Conservation (phyloP, 2,888 invertebrate genomes). For the Altica lythri region DNA sequence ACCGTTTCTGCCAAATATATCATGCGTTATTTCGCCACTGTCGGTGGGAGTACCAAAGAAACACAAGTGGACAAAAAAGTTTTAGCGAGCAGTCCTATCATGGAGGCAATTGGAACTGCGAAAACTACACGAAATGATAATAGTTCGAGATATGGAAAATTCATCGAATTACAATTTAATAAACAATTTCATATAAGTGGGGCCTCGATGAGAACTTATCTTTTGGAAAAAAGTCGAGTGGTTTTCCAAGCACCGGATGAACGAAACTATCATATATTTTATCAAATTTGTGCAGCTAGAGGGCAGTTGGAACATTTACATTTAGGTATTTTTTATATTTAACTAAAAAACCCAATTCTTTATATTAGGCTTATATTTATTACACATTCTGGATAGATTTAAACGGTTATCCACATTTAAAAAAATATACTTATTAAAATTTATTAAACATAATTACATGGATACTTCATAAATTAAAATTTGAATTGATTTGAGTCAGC, state of each 20-base stretch:
- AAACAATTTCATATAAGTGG: conserved; percentile 84
- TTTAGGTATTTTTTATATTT: conserved; percentile 73
- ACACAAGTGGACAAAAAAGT: conserved; percentile 95
- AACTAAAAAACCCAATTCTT: no score
- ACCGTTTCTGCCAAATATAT: conserved; percentile 99
- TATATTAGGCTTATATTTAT: no score
- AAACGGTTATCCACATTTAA: no score
- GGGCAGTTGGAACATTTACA: conserved; percentile 71
- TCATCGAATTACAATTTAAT: conserved; percentile 92
- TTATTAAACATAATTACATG: no score
- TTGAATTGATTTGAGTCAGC: background rate
- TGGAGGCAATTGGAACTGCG: conserved; percentile 99
- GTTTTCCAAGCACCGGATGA: conserved; percentile 94
- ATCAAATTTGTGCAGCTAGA: conserved; percentile 90
- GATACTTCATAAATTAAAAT: background rate
- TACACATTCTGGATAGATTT: no score
- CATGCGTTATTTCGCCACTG: conserved; percentile 97
- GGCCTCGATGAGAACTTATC: conserved; percentile 96
- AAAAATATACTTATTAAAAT: no score
- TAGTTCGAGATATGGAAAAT: conserved; percentile 96
- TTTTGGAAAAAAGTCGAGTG: conserved; percentile 95
- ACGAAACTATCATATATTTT: conserved; percentile 98
- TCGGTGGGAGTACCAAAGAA: conserved; percentile 83
- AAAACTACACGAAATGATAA: conserved; percentile 98
- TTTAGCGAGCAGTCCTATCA: conserved; percentile 95